phyloP scores from a whole-genome alignment of 2,113 vertebrate genomes.

The Cyrtonyx montezumae region DNA sequence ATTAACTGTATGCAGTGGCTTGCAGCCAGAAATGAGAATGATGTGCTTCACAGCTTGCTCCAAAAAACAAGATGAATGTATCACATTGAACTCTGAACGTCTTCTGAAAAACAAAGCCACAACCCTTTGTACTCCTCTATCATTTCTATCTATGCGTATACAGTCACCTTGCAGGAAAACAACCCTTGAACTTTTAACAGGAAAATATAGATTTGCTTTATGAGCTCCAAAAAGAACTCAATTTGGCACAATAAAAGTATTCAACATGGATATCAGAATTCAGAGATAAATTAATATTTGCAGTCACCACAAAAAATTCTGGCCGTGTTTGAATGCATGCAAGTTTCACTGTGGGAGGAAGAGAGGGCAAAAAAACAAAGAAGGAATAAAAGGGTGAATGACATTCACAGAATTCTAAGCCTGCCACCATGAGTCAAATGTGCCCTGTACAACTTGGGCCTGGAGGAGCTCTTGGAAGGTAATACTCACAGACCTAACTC shows the following conservation, averaged over 20 bases:
- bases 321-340: neutral
- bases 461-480: neutral
- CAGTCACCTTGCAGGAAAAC: conserved; percentile 18
- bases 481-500: neutral
- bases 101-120: neutral
- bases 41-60: neutral
- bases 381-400: neutral
- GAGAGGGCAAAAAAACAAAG: neutral
- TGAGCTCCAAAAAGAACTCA: neutral
- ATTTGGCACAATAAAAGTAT: neutral
- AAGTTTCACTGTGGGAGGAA: neutral
- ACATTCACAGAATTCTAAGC: neutral
- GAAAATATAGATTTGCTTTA: conserved; percentile 38
- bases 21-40: conserved; percentile 25
- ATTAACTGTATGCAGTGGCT: conserved; percentile 23
- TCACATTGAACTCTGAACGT: neutral
- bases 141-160: neutral
- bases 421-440: rapidly evolving
- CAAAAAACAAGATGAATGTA: neutral
- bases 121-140: neutral
- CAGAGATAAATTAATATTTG: neutral
- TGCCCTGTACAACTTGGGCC: neutral
- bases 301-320: neutral
- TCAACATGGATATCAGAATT: neutral
- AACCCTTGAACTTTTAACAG: neutral